Conservation (phyloP, 2,797 vertebrate species). For the Helostoma temminkii region DNA sequence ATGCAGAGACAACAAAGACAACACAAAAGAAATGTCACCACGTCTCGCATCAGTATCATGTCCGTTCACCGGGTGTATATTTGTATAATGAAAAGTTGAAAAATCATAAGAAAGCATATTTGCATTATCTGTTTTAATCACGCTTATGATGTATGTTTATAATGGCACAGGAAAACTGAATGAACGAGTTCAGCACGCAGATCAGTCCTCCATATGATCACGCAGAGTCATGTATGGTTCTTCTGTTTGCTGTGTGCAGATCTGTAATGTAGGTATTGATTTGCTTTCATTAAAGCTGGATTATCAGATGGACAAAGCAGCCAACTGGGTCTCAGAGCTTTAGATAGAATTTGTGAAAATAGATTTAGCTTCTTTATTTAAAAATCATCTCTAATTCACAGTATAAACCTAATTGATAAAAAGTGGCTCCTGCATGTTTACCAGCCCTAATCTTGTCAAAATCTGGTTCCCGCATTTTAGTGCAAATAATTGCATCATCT, state of each 20-base stretch:
- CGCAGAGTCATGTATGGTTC: background rate
- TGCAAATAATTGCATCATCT: too few species aligned
- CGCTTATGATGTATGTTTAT: conserved; percentile 20
- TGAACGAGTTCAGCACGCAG: conserved; percentile 32
- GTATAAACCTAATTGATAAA: too few species aligned
- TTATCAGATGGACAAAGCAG: conserved; percentile 8
- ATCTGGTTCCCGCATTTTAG: too few species aligned
- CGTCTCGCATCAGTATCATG: background rate
- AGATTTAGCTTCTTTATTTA: background rate
- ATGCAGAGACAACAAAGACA: conserved; percentile 11
- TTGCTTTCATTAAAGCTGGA: conserved; percentile 2
- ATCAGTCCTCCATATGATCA: too few species aligned
- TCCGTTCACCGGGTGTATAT: conserved; percentile 10
- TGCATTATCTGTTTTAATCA: conserved; percentile 7
- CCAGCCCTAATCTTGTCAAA: too few species aligned
- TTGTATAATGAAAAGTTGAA: conserved; percentile 29
- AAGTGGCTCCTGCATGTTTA: too few species aligned
- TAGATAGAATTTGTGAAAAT: background rate
- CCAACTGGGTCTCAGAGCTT: background rate
- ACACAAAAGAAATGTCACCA: conserved; percentile 4
- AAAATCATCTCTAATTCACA: background rate
- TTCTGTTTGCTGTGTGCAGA: conserved; percentile 17
- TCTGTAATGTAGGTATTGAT: background rate
- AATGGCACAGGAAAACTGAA: conserved; percentile 25
- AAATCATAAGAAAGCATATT: background rate